phyloP scores from a whole-genome alignment of 2,797 vertebrate species.

The Mycteria americana region DNA sequence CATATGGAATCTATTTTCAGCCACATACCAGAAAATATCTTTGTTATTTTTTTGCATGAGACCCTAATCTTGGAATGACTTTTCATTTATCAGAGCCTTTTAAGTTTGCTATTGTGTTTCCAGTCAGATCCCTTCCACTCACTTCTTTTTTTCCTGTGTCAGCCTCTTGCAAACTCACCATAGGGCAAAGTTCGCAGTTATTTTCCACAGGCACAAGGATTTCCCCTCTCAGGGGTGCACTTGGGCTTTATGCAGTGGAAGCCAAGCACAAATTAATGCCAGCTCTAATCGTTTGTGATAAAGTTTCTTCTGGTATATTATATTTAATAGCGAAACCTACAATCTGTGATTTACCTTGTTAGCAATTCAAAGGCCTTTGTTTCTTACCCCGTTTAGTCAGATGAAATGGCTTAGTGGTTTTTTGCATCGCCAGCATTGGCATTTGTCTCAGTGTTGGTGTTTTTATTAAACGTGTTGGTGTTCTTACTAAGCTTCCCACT shows the following conservation, averaged over 20 bases:
- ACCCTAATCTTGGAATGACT: slow-evolving; percentile 51
- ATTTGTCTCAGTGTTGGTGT: background rate
- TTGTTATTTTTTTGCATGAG: slow-evolving; percentile 59
- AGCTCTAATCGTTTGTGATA: background rate
- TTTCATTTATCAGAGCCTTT: slow-evolving; percentile 61
- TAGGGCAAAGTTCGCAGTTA: slow-evolving; percentile 9
- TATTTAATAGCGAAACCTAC: background rate
- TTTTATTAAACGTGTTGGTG: background rate
- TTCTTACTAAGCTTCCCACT: background rate
- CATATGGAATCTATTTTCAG: slow-evolving; percentile 62
- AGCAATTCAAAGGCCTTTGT: background rate
- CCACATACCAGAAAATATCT: slow-evolving; percentile 52
- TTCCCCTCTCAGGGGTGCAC: slow-evolving; percentile 24
- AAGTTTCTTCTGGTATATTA: background rate
- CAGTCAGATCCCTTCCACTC: slow-evolving; percentile 45
- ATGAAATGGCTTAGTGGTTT: slow-evolving; percentile 3
- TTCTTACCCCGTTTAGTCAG: background rate
- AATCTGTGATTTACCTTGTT: background rate
- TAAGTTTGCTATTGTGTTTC: slow-evolving; percentile 57
- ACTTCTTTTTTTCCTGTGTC: slow-evolving; percentile 38
- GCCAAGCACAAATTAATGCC: slow-evolving; percentile 11
- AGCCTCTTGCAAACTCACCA: slow-evolving; percentile 21
- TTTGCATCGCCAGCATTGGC: background rate
- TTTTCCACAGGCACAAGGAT: slow-evolving; percentile 40
- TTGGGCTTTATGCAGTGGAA: slow-evolving; percentile 21